Base-by-base conservation (phyloP, 2,113 vertebrate genomes). In the Hiodon tergisus region DNA sequence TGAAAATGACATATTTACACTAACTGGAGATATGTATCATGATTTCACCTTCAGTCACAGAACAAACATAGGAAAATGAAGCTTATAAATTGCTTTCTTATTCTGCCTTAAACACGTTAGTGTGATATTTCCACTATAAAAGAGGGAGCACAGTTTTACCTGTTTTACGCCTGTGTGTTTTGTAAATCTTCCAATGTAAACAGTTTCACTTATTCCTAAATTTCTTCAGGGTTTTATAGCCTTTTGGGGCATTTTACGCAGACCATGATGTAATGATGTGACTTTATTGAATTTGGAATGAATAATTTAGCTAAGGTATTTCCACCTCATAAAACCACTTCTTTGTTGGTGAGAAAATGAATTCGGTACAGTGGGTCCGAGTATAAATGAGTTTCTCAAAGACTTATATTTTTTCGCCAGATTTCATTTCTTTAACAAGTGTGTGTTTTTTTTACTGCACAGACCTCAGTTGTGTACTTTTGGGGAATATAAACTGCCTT, bases 91-190 rank as follows among this genome's bases (percentile, higher is more conserved):
- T n/a, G 69, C 55, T 54, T 55, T 9, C 83, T 80, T 68, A 86
- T 62, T 78, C 77, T 77, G 78, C 77, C 77, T 82, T 85, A 82
- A 87, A 80, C 75, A 81, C 72, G 82, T 80, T 81, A 74, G 67
- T 70, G 66, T 75, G 74, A 74, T 59, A 55, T 67, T 73, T 69
- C 13, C 60, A 73, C 58, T 66, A 58, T 62, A 77, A 53, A 74
- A 76, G 73, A 60, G 68, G 16, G 16, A 76, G 8, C 69, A 51
- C 52, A 79, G 75, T 78, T 65, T 84, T 82, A 83, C 78, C 75
- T 73, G 78, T 80, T 78, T 76, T 66, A 73, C 61, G 46, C 78
- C 68, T 82, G 77, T 78, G 74, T 78, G 52, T 79, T 83, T 77
- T 80, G 69, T 62, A 59, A 76, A 59, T 17, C 54, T 50, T 76